Evolutionary conservation across 2,113 vertebrate species (phyloP).

Genomic region (Hemiprocne comata): DNA sequence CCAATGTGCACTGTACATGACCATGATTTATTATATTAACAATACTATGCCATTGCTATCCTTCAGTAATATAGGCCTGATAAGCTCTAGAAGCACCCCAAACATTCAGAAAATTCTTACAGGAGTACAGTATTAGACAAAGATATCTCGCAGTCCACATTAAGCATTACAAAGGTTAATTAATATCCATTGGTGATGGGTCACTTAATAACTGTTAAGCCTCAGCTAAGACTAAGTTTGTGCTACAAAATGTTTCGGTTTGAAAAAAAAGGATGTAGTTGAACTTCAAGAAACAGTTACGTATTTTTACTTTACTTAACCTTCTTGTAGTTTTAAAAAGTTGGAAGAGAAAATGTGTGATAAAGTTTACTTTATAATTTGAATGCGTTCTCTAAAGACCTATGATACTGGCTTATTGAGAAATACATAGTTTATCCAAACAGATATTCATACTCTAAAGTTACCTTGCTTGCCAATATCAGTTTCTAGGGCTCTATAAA

Average conservation of each 20-base stretch:
- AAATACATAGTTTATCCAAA: neutral
- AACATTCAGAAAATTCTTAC: neutral
- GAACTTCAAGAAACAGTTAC: neutral
- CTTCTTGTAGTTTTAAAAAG: neutral
- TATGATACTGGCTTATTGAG: neutral
- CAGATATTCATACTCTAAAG: neutral
- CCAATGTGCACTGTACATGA: neutral
- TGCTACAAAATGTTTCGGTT: neutral
- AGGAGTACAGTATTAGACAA: neutral
- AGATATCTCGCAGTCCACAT: neutral
- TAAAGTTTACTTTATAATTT: constrained; percentile 9
- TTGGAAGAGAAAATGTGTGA: neutral
- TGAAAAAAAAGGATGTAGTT: neutral
- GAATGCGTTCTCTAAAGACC: neutral
- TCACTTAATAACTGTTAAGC: constrained; percentile 31
- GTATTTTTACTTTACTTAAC: neutral
- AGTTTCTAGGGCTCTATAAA: neutral
- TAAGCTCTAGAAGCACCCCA: neutral
- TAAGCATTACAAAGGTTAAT: constrained; percentile 13
- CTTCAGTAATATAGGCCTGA: neutral
- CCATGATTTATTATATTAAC: neutral
- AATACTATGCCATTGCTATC: neutral
- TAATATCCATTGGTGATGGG: constrained; percentile 5
- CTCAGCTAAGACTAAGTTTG: constrained; percentile 10
- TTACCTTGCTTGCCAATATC: neutral